Base-by-base conservation (phyloP, 2,113 vertebrate species). In the Clinocottus analis region DNA sequence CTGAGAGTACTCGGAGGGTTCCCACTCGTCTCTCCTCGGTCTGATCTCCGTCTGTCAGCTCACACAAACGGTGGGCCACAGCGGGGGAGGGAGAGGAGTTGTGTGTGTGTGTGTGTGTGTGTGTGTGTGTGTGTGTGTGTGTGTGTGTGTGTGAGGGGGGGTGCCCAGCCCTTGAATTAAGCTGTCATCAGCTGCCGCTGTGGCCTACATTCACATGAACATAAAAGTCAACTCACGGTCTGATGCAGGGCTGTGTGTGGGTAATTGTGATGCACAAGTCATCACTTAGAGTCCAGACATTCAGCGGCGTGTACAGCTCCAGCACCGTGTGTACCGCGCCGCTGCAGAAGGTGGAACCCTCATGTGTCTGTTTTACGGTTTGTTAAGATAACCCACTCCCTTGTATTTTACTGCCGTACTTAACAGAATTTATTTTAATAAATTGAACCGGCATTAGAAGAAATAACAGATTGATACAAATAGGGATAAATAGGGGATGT, bases 1-100 rank as follows among this genome's bases (percentile, higher is more conserved):
- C 88, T 87, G 95, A 98, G 94, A 89, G 79, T 70, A 65, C 89
- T 94, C 88, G 80, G 92, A 93, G 94, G 90, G 92, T 94, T 94
- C 92, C 93, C 94, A 94, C 93, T 94, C 93, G 61, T 93, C 92
- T 95, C 87, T 85, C 90, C 79, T 83, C 85, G 53, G 95, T 94
- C 96, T 96, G 95, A 96, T 97, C 96, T 96, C 91, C 83, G 91
- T 90, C 94, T 96, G 94, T 95, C 94, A 92, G 88, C 92, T 83
- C 90, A 79, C 84, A 94, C 92, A 95, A 95, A 94, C 86, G 84
- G 90, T 60, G 89, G 94, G 89, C 85, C 93, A 93, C 94, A 92
- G 91, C n/a, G 65, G 94, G 94, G n/a, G n/a, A n/a, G n/a, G n/a
- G n/a, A n/a, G n/a, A n/a, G n/a, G n/a, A n/a, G n/a, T n/a, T n/a